Base-by-base conservation (phyloP, 2,113 vertebrate species). In the Tetrao urogallus region DNA sequence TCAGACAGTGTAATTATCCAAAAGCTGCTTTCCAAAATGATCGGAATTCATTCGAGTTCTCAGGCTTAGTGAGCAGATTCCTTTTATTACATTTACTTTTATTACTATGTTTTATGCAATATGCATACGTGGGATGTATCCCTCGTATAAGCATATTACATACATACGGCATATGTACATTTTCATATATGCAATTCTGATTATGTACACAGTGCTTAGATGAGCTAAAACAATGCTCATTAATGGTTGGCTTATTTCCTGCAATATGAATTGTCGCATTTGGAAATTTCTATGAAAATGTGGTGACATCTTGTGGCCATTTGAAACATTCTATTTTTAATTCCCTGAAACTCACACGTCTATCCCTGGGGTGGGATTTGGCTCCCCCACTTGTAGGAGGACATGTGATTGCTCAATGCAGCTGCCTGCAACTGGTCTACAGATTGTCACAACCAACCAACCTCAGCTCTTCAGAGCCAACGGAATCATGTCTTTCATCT, bases 221-320 rank as follows among this genome's bases (percentile, higher is more conserved):
- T 65, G 30, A 34, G 19, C 11, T 20, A 21, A 87, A 85, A 42
- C 17, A 77, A 64, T 58, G 22, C 8, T 57, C 47, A 6, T 21
- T 60, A 42, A 32, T 13, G 2, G 7, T 30, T 13, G 16, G 2
- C 3, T n/a, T 78, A 73, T 12, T 9, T 14, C 3, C 14, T 4
- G 17, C 16, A 10, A 1, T 28, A 8, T 1, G 28, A 74, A 8
- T 7, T 4, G 0, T 6, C 57, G 16, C 1, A 8, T 34, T 67
- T 60, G 8, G 32, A 81, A 74, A 71, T 25, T 40, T 67, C 52
- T 43, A 0, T 28, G 69, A 75, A n/a, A 10, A 85, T 1, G 13
- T 88, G n/a, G 72, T 86, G 93, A 95, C 94, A 94, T 75, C 95
- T 94, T 81, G 85, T 67, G 96, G 94, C 8, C 73, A 11, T 67